phyloP scores from a whole-genome alignment of 2,888 invertebrate species.

The Augiades crinisus region DNA sequence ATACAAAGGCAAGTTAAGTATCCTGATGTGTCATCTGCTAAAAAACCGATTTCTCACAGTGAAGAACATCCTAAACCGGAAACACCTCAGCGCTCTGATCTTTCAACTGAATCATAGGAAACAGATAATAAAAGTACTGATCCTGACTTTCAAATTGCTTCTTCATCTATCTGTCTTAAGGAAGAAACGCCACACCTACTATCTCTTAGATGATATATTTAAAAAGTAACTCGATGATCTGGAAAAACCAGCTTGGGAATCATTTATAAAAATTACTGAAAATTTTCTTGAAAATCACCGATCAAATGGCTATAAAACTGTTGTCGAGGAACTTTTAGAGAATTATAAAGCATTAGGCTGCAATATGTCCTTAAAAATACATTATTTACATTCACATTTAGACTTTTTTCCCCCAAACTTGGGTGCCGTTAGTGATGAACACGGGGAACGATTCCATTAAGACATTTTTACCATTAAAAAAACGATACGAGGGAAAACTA shows the following conservation, averaged over 20 bases:
- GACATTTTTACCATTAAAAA: slow-evolving; percentile 19
- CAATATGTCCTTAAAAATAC: slow-evolving; percentile 19
- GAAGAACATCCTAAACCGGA: no score
- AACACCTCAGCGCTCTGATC: no score
- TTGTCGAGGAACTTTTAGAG: slow-evolving; percentile 22
- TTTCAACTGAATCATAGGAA: no score
- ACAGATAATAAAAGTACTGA: no score
- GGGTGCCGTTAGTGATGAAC: slow-evolving; percentile 19
- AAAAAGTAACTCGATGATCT: slow-evolving; percentile 26
- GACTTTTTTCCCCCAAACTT: slow-evolving; percentile 24
- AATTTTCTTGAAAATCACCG: slow-evolving; percentile 28
- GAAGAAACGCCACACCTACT: no score
- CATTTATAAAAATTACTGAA: slow-evolving; percentile 25
- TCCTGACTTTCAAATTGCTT: no score
- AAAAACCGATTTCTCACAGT: no score
- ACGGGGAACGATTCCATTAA: slow-evolving; percentile 20
- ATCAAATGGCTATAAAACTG: slow-evolving; percentile 27
- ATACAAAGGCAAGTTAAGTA: no score
- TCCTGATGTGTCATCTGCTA: no score
- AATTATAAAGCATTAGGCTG: slow-evolving; percentile 5
- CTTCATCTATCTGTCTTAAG: no score
- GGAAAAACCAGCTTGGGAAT: slow-evolving; percentile 20
- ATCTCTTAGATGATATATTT: slow-evolving; percentile 5
- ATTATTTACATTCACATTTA: slow-evolving; percentile 26
- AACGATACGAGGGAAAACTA: slow-evolving; percentile 18